phyloP scores from a whole-genome alignment of 2,797 vertebrate species.

The Gallinago solitaria region DNA sequence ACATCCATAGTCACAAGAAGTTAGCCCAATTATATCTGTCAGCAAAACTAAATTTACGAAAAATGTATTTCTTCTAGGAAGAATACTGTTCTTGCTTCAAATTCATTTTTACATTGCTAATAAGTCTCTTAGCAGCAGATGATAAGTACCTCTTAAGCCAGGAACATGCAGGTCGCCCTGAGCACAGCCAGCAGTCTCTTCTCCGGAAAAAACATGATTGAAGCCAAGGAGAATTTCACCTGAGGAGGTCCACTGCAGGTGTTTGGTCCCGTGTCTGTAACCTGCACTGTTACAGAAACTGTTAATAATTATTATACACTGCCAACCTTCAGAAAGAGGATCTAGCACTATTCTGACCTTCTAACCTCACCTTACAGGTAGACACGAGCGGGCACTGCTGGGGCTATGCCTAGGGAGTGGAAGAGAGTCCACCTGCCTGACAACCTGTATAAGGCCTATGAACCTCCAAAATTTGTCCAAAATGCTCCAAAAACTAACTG shows the following conservation, averaged over 20 bases:
- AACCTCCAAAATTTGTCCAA: background rate
- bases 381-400: background rate
- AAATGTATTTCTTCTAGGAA: background rate
- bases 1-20: background rate
- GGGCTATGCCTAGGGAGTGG: background rate
- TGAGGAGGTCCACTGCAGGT: conserved; percentile 28
- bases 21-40: background rate
- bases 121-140: conserved; percentile 39
- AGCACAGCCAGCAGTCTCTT: conserved; percentile 10
- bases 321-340: background rate
- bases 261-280: background rate
- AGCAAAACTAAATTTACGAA: conserved; percentile 25
- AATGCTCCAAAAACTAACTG: background rate
- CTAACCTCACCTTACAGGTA: background rate
- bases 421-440: background rate
- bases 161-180: background rate
- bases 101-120: conserved; percentile 53
- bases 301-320: background rate
- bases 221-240: background rate
- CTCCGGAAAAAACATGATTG: background rate
- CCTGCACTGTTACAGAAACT: background rate
- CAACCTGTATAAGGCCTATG: accelerated
- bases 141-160: conserved; percentile 21
- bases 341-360: background rate
- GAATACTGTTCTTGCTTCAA: background rate